These are phyloP conservation scores for Hymenopus coronatus DNA, from an alignment of 2,888 invertebrate genomes.

Conservation along the genomic window DNA sequence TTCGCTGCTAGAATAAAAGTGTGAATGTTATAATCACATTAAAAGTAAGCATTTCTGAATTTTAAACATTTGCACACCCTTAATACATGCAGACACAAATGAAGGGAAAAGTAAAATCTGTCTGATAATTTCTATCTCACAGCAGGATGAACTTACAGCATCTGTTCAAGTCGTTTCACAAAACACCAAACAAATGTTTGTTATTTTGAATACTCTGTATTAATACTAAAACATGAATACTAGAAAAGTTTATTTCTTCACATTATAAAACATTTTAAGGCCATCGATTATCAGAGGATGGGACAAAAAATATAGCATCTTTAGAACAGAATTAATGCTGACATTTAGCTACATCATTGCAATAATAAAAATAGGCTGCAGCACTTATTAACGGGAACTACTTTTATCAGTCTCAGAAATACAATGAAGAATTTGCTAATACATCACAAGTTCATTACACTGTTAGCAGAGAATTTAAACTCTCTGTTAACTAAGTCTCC, in stretches of 20 bases:
- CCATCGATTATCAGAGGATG: slow-evolving; percentile 2
- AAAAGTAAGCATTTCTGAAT: not conserved
- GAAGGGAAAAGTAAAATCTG: not conserved
- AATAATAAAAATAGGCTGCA: slow-evolving; percentile 3
- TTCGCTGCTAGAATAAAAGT: not conserved
- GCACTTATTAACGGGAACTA: slow-evolving; percentile 16
- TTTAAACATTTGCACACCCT: not conserved
- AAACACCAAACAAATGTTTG: not conserved
- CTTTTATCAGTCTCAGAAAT: slow-evolving; percentile 22
- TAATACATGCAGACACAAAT: not conserved
- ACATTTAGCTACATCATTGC: slow-evolving; percentile 4
- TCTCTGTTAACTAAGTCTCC: not conserved
- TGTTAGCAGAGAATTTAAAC: slow-evolving; percentile 1
- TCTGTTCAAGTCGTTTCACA: not conserved
- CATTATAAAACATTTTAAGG: not conserved
- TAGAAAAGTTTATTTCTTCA: not conserved
- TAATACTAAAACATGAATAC: not conserved
- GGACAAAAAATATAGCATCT: not conserved
- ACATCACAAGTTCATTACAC: slow-evolving; percentile 7
- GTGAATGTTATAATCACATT: not conserved
- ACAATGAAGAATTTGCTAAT: not conserved
- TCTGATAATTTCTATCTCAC: not conserved
- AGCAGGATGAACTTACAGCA: not conserved
- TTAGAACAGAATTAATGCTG: slow-evolving; percentile 12
- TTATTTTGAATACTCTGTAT: not conserved